Evolutionary conservation across 2,888 invertebrate genomes (phyloP).

Genomic region (Leucophora obtusa): DNA sequence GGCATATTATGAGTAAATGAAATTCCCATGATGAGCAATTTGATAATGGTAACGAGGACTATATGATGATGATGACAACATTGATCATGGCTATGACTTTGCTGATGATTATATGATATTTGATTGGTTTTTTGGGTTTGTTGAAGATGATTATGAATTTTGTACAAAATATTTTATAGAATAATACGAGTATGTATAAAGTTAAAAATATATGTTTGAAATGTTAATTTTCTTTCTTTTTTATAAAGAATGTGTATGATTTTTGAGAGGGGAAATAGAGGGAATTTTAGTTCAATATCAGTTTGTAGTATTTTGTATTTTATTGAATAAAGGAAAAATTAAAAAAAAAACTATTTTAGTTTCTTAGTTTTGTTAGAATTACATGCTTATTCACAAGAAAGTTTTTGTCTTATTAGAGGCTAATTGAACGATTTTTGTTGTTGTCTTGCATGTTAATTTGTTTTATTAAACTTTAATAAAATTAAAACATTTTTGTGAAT

Average conservation of each 20-base stretch:
- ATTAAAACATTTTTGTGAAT: too few species aligned
- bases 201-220: slow-evolving; percentile 67
- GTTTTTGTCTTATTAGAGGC: too few species aligned
- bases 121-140: background rate
- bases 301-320: too few species aligned
- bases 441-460: too few species aligned
- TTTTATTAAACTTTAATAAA: too few species aligned
- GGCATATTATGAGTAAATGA: slow-evolving; percentile 69
- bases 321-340: too few species aligned
- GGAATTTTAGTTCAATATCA: too few species aligned
- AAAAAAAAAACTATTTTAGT: too few species aligned
- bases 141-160: slow-evolving; percentile 35
- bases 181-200: background rate
- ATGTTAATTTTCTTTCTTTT: slow-evolving; percentile 66
- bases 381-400: too few species aligned
- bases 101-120: background rate
- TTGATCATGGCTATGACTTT: slow-evolving; percentile 11
- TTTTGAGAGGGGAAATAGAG: background rate
- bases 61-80: slow-evolving; percentile 10
- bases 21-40: background rate
- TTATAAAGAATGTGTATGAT: background rate
- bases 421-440: too few species aligned
- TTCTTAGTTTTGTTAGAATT: too few species aligned
- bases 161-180: slow-evolving; percentile 58
- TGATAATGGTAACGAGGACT: background rate